These are phyloP conservation scores for Aviceda leuphotes DNA, from an alignment of 2,797 vertebrate genomes.

Conservation along the genomic window DNA sequence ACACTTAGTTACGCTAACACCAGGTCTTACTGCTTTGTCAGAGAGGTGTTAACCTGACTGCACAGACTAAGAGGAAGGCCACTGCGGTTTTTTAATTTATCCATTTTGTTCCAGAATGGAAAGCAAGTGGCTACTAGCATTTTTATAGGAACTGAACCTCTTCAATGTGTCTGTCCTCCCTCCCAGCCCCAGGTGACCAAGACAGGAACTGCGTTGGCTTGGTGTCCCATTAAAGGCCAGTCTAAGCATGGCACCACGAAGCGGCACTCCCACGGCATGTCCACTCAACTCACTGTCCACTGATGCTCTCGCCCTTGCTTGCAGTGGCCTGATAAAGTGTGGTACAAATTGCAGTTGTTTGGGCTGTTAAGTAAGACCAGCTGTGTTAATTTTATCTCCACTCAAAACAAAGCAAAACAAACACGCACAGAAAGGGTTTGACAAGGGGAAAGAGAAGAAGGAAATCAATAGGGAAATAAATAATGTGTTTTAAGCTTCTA, in stretches of 20 bases:
- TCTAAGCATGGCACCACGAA: neutral
- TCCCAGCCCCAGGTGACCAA: neutral
- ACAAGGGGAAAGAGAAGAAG: slow-evolving; percentile 26
- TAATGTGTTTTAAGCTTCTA: slow-evolving; percentile 74
- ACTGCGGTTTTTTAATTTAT: neutral
- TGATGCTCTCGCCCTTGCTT: neutral
- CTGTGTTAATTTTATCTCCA: slow-evolving; percentile 60
- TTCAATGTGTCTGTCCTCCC: neutral
- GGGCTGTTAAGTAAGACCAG: slow-evolving; percentile 55
- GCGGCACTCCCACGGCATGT: neutral
- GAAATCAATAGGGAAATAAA: slow-evolving; percentile 73
- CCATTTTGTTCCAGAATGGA: neutral
- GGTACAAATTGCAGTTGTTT: slow-evolving; percentile 9
- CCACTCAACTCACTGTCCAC: neutral
- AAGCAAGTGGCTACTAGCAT: neutral
- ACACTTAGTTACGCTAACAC: neutral
- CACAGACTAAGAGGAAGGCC: neutral
- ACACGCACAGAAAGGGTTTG: neutral
- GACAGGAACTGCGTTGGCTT: neutral
- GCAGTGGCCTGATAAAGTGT: neutral
- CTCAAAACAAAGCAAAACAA: slow-evolving; percentile 62
- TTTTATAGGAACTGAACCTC: neutral
- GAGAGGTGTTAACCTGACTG: neutral
- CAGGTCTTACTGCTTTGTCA: neutral
- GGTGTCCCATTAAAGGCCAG: neutral